Base-by-base conservation (phyloP, 2,113 vertebrate genomes). In the Peromyscus leucopus region DNA sequence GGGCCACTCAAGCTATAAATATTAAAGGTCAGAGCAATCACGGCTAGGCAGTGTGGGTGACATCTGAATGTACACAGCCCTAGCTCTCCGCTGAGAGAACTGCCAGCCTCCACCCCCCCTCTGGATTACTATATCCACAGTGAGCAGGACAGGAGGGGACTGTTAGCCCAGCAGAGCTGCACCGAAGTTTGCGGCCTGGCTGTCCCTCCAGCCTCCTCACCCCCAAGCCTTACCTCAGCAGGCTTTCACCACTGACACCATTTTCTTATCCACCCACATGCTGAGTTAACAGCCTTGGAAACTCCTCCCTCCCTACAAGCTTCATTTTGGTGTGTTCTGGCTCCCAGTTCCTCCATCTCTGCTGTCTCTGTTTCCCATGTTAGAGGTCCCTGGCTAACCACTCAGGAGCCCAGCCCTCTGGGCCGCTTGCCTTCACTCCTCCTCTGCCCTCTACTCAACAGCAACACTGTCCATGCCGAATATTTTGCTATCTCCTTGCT, bases 11-110 rank as follows among this genome's bases (percentile, higher is more conserved):
- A 95, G 22, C 9, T 80, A 69, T 69, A 83, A 96, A 94, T 90
- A 57, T 31, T 92, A 94, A 95, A 92, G 63, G 51, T 95, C 92
- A 95, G 10, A 94, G 39, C 76, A 96, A 94, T 96, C 57, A 90
- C 19, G 61, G 42, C 28, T 15, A 74, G 33, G 42, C 79, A 90
- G n/a, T 79, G n/a, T 71, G 85, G 65, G 61, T 92, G 7, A 88
- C 48, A 86, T 89, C 0, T 94, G 84, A 95, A 78, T 51, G 55
- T n/a, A 72, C 21, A 89, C 1, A 89, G 48, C 36, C 57, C 51
- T 94, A 85, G 61, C 15, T 90, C 65, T 92, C n/a, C 65, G 63
- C 13, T 42, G 65, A 96, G 39, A 94, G 61, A 93, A 90, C 75
- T 71, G 93, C 87, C 75, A 94, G 85, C 69, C 74, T 93, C 61